Percentiles rank a stretch among this genome's conserved stretches.
Evolutionary conservation across 2,797 vertebrate genomes (phyloP).

Genomic region (Atherinosoma microstoma): DNA sequence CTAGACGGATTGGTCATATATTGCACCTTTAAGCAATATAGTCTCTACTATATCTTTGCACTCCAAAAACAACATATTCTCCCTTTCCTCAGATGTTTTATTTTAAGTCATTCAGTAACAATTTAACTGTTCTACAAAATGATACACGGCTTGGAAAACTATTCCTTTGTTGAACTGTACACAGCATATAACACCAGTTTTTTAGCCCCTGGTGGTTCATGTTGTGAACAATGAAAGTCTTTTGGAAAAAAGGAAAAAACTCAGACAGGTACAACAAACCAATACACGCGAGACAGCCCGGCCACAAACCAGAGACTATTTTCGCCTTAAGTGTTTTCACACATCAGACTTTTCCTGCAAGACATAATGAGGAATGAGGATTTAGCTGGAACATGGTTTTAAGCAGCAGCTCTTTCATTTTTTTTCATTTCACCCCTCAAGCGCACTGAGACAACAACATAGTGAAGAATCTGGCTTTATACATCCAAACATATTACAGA

Average conservation of each 20-base stretch:
- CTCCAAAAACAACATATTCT: slow-evolving; percentile 13
- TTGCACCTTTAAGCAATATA: background rate
- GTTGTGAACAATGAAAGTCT: slow-evolving; percentile 51
- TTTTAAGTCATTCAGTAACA: slow-evolving; percentile 28
- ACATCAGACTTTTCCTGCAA: slow-evolving; percentile 24
- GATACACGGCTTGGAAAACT: slow-evolving; percentile 46
- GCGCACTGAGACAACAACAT: slow-evolving; percentile 25
- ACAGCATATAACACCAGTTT: slow-evolving; percentile 43
- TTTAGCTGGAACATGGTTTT: slow-evolving; percentile 27
- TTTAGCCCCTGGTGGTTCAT: slow-evolving; percentile 53
- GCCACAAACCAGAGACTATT: slow-evolving; percentile 27
- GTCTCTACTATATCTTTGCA: background rate
- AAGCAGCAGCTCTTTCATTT: slow-evolving; percentile 27
- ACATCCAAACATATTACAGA: slow-evolving; percentile 38
- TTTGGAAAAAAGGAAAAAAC: slow-evolving; percentile 16
- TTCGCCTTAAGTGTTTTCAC: slow-evolving; percentile 20
- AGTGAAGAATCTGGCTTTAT: slow-evolving; percentile 26
- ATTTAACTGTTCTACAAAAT: slow-evolving; percentile 47
- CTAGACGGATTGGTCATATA: background rate
- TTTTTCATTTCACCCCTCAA: slow-evolving; percentile 6
- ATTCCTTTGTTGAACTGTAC: slow-evolving; percentile 41
- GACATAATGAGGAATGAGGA: background rate
- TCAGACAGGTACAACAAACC: slow-evolving; percentile 37
- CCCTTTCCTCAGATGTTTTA: slow-evolving; percentile 23
- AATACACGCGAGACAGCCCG: slow-evolving; percentile 38